Base-by-base conservation (phyloP, 2,797 vertebrate genomes). In the Hylomyscus alleni region DNA sequence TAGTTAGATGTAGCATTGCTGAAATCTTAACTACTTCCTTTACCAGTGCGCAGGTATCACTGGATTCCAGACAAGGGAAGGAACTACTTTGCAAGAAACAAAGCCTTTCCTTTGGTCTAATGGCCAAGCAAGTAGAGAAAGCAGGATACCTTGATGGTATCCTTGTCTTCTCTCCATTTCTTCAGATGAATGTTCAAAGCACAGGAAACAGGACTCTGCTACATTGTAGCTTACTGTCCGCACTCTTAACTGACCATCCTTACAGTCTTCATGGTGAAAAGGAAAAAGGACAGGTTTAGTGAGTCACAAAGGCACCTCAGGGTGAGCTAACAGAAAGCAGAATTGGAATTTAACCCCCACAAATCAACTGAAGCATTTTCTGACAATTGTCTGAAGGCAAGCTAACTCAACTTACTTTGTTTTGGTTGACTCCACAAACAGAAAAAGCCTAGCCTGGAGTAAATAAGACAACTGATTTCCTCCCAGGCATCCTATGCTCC, bases 241-340 rank as follows among this genome's bases (percentile, higher is more conserved):
- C 17, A 58, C 8, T 17, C 67, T 37, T 52, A 31, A 91, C 73
- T 92, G 52, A 58, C 72, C 77, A 72, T 58, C 44, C n/a, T 56
- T 58, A 77, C 20, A 93, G 47, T 84, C 80, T 80, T 60, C 58
- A 10, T 34, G 19, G 72, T 67, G 92, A 6, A 84, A 84, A 76
- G 7, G 20, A 92, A 82, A 83, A 91, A 72, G 80, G 12, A 24
- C 1, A 14, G n/a, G 44, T 17, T 90, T 76, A 75, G 44, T 34
- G 65, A 95, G 62, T 62, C n/a, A 91, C 54, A 81, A 89, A 95
- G 84, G n/a, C 29, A 29, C n/a, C 85, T 65, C 56, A 37, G 10
- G 14, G 40, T 83, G 26, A 88, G 73, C n/a, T 67, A 62, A 69
- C 65, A 90, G 73, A 60, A 20, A 31, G 77, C 8, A 62, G 50